Conservation (phyloP, 1,140 invertebrate species). For the Drosophila aff. region DNA sequence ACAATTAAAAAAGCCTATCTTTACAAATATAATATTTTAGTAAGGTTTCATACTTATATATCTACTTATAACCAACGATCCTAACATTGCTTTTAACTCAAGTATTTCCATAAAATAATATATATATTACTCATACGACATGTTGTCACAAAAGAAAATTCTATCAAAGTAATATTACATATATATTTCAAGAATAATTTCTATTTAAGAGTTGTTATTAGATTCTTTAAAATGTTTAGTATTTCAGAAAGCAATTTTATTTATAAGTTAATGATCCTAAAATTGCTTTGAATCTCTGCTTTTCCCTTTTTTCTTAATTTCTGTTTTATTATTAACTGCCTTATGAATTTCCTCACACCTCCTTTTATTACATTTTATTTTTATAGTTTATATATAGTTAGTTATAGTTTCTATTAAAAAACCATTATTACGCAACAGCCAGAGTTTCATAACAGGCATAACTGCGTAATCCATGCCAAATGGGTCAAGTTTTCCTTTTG, state of each 20-base stretch:
- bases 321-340: neutral
- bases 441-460: constrained; percentile 11
- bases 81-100: no score
- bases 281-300: neutral
- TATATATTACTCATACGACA: constrained; percentile 1
- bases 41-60: no score
- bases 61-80: no score
- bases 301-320: neutral
- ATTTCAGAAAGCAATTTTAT: no score
- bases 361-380: neutral
- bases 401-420: constrained; percentile 8
- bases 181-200: no score
- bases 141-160: neutral
- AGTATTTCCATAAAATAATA: no score
- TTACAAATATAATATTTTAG: no score
- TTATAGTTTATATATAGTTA: no score
- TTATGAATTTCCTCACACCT: no score
- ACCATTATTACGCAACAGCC: constrained; percentile 24
- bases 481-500: constrained; percentile 56
- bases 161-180: no score
- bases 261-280: neutral
- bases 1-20: no score
- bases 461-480: constrained; percentile 41
- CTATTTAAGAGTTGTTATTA: neutral
- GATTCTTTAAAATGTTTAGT: neutral